These are phyloP conservation scores for Argyrosomus regius DNA, from an alignment of 2,797 vertebrate genomes.

Conservation along the genomic window DNA sequence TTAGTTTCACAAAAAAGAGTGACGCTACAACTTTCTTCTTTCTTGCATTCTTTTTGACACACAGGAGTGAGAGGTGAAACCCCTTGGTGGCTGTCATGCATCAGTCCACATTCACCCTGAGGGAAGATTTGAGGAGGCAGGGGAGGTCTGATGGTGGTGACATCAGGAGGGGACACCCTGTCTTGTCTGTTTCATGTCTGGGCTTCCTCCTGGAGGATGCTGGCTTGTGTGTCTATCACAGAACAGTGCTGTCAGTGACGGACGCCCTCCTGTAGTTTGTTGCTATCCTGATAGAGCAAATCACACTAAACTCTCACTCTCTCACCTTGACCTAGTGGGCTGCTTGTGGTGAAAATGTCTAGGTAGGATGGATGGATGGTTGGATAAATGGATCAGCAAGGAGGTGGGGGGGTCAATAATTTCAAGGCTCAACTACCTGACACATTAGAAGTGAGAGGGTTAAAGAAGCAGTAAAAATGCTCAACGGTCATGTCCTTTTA, in stretches of 20 bases:
- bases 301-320: constrained; percentile 71
- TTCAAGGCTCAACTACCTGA: constrained; percentile 64
- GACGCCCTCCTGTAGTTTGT: constrained; percentile 72
- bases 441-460: constrained; percentile 66
- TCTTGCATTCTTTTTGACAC: constrained; percentile 77
- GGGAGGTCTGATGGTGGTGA: constrained; percentile 80
- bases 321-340: constrained; percentile 79
- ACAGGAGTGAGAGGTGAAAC: constrained; percentile 71
- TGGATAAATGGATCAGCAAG: constrained; percentile 68
- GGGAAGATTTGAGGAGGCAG: constrained; percentile 80
- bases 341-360: constrained; percentile 63
- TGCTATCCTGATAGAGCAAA: constrained; percentile 72
- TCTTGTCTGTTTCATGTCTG: constrained; percentile 83
- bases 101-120: constrained; percentile 83
- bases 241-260: constrained; percentile 64
- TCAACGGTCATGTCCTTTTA: constrained; percentile 63
- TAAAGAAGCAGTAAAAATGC: constrained; percentile 67
- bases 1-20: constrained; percentile 29
- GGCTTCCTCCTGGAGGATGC: constrained; percentile 76
- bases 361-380: constrained; percentile 56
- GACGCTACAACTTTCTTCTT: constrained; percentile 49
- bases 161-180: constrained; percentile 83
- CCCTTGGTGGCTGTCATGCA: constrained; percentile 79
- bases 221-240: constrained; percentile 75
- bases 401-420: constrained; percentile 43